A percentile compares a stretch with the other conserved stretches of the same genome.
Evolutionary conservation across 2,888 invertebrate genomes (phyloP).

Genomic region (Eupeodes luniger): DNA sequence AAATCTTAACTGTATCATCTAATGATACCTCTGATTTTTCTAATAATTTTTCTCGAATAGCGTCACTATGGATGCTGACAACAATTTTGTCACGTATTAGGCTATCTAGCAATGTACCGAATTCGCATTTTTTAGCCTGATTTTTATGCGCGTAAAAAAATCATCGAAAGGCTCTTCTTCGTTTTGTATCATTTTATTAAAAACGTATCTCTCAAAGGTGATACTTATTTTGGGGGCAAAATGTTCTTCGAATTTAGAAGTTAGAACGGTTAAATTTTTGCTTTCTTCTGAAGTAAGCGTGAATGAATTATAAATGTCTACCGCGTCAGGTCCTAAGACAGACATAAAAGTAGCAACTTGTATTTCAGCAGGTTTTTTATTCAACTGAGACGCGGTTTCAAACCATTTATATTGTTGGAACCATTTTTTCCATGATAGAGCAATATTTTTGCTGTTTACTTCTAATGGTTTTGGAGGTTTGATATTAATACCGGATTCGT

Average conservation of each 20-base stretch:
- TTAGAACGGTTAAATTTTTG: constrained; percentile 33
- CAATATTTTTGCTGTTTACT: not conserved
- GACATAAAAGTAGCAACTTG: constrained; percentile 62
- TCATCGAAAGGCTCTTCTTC: constrained; percentile 64
- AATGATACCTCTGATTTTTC: constrained; percentile 61
- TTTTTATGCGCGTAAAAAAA: constrained; percentile 70
- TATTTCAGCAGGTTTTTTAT: not conserved
- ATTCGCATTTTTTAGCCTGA: constrained; percentile 60
- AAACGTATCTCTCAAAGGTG: constrained; percentile 68
- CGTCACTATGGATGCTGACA: constrained; percentile 54
- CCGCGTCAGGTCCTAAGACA: constrained; percentile 35
- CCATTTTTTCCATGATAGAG: not conserved
- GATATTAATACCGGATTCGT: not conserved
- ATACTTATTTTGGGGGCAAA: constrained; percentile 56
- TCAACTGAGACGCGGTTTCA: not conserved
- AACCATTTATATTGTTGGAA: not conserved
- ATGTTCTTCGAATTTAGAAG: constrained; percentile 57
- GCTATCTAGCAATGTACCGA: constrained; percentile 48
- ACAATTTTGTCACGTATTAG: constrained; percentile 63
- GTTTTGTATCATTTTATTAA: constrained; percentile 60
- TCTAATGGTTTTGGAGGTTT: not conserved
- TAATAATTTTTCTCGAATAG: constrained; percentile 61
- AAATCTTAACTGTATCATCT: constrained; percentile 64
- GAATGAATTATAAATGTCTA: constrained; percentile 43
- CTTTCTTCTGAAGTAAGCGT: constrained; percentile 24